A percentile compares a stretch with the other conserved stretches of the same genome.
phyloP scores from a whole-genome alignment of 2,797 vertebrate genomes.

The Anguilla pacifica region DNA sequence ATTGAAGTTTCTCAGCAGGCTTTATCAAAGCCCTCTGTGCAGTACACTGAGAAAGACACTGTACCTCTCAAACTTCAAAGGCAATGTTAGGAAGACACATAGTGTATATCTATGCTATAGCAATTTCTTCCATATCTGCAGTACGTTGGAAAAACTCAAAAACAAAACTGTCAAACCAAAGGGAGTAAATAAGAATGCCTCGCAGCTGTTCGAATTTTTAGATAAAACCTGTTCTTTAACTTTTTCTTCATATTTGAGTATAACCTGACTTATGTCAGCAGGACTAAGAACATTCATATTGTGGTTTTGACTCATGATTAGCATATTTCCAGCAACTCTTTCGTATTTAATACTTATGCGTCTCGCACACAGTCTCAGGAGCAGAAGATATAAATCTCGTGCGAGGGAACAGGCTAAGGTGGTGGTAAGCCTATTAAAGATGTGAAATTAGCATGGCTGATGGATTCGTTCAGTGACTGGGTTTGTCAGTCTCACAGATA shows the following conservation, averaged over 20 bases:
- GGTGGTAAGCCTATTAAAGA: background rate
- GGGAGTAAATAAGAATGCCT: background rate
- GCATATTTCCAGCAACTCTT: background rate
- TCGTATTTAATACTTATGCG: background rate
- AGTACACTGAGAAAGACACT: background rate
- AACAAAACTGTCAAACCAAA: background rate
- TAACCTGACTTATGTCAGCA: background rate
- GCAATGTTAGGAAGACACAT: background rate
- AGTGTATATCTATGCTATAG: background rate
- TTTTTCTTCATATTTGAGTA: background rate
- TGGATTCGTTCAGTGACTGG: background rate
- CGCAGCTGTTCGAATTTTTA: background rate
- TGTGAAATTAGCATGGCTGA: constrained; percentile 12
- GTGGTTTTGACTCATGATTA: background rate
- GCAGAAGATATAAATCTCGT: background rate
- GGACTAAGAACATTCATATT: background rate
- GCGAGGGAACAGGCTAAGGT: background rate
- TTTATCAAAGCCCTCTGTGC: background rate
- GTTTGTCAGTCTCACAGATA: background rate
- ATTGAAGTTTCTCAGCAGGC: background rate
- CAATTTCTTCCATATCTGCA: background rate
- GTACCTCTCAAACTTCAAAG: background rate
- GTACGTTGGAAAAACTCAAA: background rate
- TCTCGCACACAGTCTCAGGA: background rate
- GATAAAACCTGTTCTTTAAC: background rate